Conservation (phyloP, 2,888 invertebrate species). For the Cataglyphis livida region DNA sequence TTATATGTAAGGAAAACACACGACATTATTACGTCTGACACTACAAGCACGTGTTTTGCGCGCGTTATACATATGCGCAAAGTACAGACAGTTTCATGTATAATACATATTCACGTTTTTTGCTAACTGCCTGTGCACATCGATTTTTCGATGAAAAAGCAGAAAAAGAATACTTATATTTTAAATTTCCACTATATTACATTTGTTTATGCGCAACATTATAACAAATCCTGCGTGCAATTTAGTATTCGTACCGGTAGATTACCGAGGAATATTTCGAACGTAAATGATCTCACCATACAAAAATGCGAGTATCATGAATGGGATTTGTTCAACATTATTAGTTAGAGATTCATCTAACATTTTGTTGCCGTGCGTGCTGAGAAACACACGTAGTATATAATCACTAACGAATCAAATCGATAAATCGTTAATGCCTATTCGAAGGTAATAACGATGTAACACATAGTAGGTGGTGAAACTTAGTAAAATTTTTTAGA, state of each 20-base stretch:
- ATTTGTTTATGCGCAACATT: constrained; percentile 75
- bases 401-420: constrained; percentile 81
- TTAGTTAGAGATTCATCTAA: constrained; percentile 72
- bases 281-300: constrained; percentile 67
- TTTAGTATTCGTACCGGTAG: constrained; percentile 48
- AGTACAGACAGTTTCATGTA: constrained; percentile 74
- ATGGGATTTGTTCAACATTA: constrained; percentile 75
- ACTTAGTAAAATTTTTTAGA: constrained; percentile 82
- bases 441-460: constrained; percentile 72
- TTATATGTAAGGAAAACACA: constrained; percentile 83
- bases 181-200: constrained; percentile 70
- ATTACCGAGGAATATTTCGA: constrained; percentile 35
- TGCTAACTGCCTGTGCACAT: constrained; percentile 74
- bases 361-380: constrained; percentile 74
- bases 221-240: constrained; percentile 74
- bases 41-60: constrained; percentile 66
- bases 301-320: constrained; percentile 54
- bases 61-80: constrained; percentile 59
- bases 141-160: constrained; percentile 64
- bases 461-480: constrained; percentile 80
- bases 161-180: constrained; percentile 64
- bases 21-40: constrained; percentile 73
- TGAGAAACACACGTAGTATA: constrained; percentile 76
- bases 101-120: constrained; percentile 73
- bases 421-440: constrained; percentile 79